Base-by-base conservation (phyloP, 2,888 invertebrate genomes). In the Anthophora plumipes region DNA sequence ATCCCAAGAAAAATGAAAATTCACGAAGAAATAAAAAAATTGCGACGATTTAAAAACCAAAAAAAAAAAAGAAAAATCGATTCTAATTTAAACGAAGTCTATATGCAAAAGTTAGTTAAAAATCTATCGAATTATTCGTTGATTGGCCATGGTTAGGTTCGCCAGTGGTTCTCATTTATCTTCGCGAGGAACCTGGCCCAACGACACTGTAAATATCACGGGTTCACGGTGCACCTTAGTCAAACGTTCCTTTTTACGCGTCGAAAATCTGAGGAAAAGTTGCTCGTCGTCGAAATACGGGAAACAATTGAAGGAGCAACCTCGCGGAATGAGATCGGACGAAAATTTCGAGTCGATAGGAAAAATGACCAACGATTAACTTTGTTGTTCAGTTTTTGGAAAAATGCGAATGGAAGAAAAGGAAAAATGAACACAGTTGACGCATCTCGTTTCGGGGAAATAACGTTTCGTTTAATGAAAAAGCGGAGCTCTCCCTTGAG, bases 141-240 rank as follows among this genome's bases (percentile, higher is more conserved):
- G 71, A 54, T 43, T 57, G 25, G 14, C 39, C n/a, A 12, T 20
- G 17, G 14, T 9, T 52, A 31, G 31, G 43, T 4, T n/a, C 12
- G 17, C 6, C 1, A 25, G 17, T 20, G 41, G 9, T 22, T 11
- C 37, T 41, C 41, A 22, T 59, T 52, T 69, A 9, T 69, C 12
- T 22, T 12, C 31, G 25, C 14, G 43, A 31, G 37, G 46, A 14
- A 31, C 43, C n/a, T n/a, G 39, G 9, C 4, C 54, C 22, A 31
- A 22, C 12, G 12, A 20, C n/a, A 41, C 55, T 72, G 76, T 76
- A 76, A 76, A 76, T 76, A 76, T 72, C 39, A 54, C 71, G 50
- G 48, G 48, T 50, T 8, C 20, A 46, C 8, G 37, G 31, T 4
- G 4, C 31, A 31, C 31, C 31, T 37, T 39, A 20, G 43, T 25